Conservation (phyloP, 2,113 vertebrate species). For the Elephas maximus region DNA sequence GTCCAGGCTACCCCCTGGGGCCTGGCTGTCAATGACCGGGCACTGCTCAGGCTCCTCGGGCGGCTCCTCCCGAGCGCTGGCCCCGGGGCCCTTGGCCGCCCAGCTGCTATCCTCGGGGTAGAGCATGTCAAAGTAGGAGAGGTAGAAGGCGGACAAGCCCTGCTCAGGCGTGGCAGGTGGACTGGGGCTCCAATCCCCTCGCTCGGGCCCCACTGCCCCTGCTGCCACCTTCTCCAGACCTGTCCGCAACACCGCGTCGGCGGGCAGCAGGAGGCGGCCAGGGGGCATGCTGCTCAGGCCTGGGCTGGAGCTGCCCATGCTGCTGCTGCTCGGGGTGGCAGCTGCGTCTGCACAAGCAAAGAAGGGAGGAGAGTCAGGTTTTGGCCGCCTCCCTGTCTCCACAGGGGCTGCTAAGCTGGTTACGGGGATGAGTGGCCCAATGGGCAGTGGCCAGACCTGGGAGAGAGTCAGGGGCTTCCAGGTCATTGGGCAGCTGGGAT, state of each 20-base stretch:
- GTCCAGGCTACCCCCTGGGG: slow-evolving; percentile 90
- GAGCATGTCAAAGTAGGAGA: slow-evolving; percentile 96
- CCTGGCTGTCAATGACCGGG: slow-evolving; percentile 97
- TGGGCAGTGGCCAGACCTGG: slow-evolving; percentile 61
- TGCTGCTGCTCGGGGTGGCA: slow-evolving; percentile 32
- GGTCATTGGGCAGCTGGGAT: slow-evolving; percentile 88
- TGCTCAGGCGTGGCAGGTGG: slow-evolving; percentile 88
- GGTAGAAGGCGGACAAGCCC: slow-evolving; percentile 90
- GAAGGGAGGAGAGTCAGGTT: slow-evolving; percentile 56
- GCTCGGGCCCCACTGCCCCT: slow-evolving; percentile 60
- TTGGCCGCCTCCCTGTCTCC: slow-evolving; percentile 72
- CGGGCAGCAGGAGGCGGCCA: slow-evolving; percentile 83
- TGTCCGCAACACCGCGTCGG: slow-evolving; percentile 86
- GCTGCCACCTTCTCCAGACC: slow-evolving; percentile 83
- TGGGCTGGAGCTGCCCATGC: slow-evolving; percentile 92
- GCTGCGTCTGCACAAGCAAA: slow-evolving; percentile 76
- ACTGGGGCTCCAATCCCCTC: slow-evolving; percentile 88
- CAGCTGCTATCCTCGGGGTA: slow-evolving; percentile 91
- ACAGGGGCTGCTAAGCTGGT: slow-evolving; percentile 86
- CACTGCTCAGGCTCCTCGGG: slow-evolving; percentile 96
- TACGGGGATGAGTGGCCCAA: slow-evolving; percentile 71
- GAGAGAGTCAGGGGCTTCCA: slow-evolving; percentile 69
- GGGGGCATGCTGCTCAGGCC: slow-evolving; percentile 85
- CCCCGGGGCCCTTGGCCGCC: slow-evolving; percentile 86
- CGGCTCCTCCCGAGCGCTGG: slow-evolving; percentile 58